Evolutionary conservation across 1,140 invertebrate genomes (phyloP).

Genomic region (Leptestheria dahalacensis): DNA sequence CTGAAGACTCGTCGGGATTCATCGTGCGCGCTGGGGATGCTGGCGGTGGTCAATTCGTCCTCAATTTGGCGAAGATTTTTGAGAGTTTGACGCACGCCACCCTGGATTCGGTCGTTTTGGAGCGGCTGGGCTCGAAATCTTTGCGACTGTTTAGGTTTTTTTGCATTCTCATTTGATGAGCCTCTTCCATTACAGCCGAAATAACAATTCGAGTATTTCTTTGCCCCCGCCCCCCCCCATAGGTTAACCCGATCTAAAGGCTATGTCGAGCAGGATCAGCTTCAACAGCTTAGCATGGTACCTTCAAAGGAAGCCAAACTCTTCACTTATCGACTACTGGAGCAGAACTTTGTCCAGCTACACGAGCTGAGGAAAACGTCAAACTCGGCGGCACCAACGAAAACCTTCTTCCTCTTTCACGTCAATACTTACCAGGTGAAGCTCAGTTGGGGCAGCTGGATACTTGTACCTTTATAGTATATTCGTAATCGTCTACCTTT

Average conservation of each 20-base stretch:
- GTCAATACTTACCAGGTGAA: conserved; percentile 39
- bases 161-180: not conserved
- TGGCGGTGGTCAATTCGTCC: conserved; percentile 55
- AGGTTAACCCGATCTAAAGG: conserved; percentile 58
- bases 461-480: too few species aligned
- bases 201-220: too few species aligned
- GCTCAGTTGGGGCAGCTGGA: too few species aligned
- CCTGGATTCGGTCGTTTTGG: conserved; percentile 57
- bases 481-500: too few species aligned
- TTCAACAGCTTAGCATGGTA: conserved; percentile 75
- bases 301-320: conserved; percentile 74
- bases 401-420: conserved; percentile 58
- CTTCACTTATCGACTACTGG: conserved; percentile 58
- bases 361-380: conserved; percentile 48
- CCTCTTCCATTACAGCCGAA: conserved; percentile 7
- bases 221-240: too few species aligned
- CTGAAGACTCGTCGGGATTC: conserved; percentile 55
- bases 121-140: conserved; percentile 70
- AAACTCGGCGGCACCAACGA: conserved; percentile 39
- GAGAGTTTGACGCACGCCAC: conserved; percentile 46
- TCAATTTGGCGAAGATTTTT: conserved; percentile 48
- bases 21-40: conserved; percentile 55
- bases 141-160: conserved; percentile 58
- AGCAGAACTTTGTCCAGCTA: conserved; percentile 62
- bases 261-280: conserved; percentile 71